Evolutionary conservation across 2,888 invertebrate species (phyloP), one percentile per base, ranked within the genome.

Genomic region (Temnothorax unifasciatus): DNA sequence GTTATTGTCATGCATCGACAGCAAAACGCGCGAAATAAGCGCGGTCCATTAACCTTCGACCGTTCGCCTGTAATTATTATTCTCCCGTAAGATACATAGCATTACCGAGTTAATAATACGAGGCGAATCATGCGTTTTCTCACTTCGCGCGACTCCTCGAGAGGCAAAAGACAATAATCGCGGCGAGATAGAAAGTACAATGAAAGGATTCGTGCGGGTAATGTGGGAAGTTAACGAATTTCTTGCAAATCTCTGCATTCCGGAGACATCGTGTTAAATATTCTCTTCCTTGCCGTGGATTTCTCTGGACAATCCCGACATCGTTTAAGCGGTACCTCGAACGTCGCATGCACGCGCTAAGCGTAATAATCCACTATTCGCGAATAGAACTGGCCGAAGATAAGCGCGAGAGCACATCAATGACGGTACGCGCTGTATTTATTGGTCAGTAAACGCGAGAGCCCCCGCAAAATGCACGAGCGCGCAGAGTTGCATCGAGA

Each of bases 31-130:
- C 81, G 73, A 84, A 76, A 71, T 61, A 63, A 79, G 34, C 73
- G 41, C 29, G 61, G 69, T 82, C 79, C 52, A 84, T 86, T 86
- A 88, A 87, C 88, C 88, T 59, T 41, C 66, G 88, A 83, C 61
- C 83, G 71, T 57, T 82, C 68, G 69, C 57, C 68, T 74, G 83
- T 84, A 86, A 89, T 89, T 89, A 86, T 83, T 71, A 63, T 76
- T 73, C 73, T 44, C 50, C 69, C 59, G 69, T 85, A 75, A 89
- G 75, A 89, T 84, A 82, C 64, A 66, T 52, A n/a, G 41, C 79
- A 85, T 85, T 86, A 83, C 71, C 73, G 59, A 69, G 85, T 68
- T 86, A 83, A 89, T 73, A 82, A 86, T 68, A 75, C 85, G 57
- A 83, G 85, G 68, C 69, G 77, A 86, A 86, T 82, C 74, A 84